Conservation (phyloP, 1,140 invertebrate species). For the Pseudomyrmex flavicornis region DNA sequence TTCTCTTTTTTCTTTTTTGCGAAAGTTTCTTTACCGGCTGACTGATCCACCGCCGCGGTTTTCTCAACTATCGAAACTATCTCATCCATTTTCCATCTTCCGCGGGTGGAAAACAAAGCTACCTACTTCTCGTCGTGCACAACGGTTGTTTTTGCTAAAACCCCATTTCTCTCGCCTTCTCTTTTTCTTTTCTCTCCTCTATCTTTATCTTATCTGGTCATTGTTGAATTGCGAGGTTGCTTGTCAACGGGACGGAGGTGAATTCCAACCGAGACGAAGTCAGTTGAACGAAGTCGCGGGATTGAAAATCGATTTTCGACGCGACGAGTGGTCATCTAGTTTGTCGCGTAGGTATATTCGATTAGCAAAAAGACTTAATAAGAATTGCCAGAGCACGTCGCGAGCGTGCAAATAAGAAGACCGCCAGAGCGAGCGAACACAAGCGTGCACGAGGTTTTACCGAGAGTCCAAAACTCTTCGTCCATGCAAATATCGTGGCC, state of each 20-base stretch:
- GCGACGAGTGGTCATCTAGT: slow-evolving; percentile 25
- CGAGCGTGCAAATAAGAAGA: slow-evolving; percentile 16
- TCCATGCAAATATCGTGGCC: slow-evolving; percentile 45
- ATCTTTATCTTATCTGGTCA: slow-evolving; percentile 51
- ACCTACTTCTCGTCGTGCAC: slow-evolving; percentile 5
- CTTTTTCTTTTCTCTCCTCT: background rate
- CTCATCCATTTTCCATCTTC: slow-evolving; percentile 28
- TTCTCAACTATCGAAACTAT: slow-evolving; percentile 37
- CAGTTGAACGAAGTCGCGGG: slow-evolving; percentile 30
- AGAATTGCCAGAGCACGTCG: slow-evolving; percentile 14
- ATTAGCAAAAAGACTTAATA: slow-evolving; percentile 46
- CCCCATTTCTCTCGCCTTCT: slow-evolving; percentile 12
- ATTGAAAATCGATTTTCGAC: slow-evolving; percentile 59
- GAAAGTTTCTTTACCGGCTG: background rate
- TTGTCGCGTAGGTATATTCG: slow-evolving; percentile 40
- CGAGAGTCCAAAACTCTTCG: background rate
- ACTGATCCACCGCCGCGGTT: background rate
- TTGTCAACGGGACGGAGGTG: slow-evolving; percentile 46
- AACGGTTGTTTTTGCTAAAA: slow-evolving; percentile 49
- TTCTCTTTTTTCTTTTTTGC: no score
- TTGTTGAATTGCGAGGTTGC: slow-evolving; percentile 43
- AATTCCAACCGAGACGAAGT: slow-evolving; percentile 33
- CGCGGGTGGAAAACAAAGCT: slow-evolving; percentile 29
- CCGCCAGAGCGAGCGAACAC: background rate
- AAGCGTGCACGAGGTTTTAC: slow-evolving; percentile 6